Base-by-base conservation (phyloP, 2,888 invertebrate species). In the Trachelus troglodyta region DNA sequence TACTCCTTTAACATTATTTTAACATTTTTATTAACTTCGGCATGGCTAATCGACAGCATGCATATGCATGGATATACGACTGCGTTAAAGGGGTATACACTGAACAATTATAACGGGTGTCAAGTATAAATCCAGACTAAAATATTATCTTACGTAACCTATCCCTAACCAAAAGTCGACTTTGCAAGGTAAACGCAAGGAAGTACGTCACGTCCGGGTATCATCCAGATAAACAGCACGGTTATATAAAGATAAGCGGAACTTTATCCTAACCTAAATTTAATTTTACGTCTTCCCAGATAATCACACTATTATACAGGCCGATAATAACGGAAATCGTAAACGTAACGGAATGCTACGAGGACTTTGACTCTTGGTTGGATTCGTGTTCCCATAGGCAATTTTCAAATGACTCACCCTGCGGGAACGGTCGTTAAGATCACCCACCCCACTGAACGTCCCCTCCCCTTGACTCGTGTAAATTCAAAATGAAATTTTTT, bases 291-390 rank as follows among this genome's bases (percentile, higher is more conserved):
- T 80, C 82, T 81, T 80, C 79, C 76, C 74, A 77, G 77, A 80
- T 83, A 83, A 83, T 83, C 81, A 79, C 78, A 73, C 79, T 77
- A 83, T 83, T 82, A 80, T 80, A 79, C 78, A 77, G 76, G 77
- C 75, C 78, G 82, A 80, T 79, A 76, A 82, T 81, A 79, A 82
- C 80, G 83, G 82, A 83, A 83, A 82, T 82, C 79, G 80, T 82
- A 82, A 83, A 83, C 80, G 80, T 82, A 81, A 81, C 77, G 80
- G 80, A 79, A 82, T 82, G 80, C 76, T 80, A 80, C 75, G 76
- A 75, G 78, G 75, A 75, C 82, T 77, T 75, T 68, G 74, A 31
- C n/a, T 31, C 30, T 33, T 69, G 33, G 37, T 40, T 69, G 37
- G 75, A 74, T 56, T 75, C 75, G 71, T 75, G 6, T 23, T 23